Evolutionary conservation across 1,140 invertebrate species (phyloP).

Genomic region (Drosophila trapezifrons): DNA sequence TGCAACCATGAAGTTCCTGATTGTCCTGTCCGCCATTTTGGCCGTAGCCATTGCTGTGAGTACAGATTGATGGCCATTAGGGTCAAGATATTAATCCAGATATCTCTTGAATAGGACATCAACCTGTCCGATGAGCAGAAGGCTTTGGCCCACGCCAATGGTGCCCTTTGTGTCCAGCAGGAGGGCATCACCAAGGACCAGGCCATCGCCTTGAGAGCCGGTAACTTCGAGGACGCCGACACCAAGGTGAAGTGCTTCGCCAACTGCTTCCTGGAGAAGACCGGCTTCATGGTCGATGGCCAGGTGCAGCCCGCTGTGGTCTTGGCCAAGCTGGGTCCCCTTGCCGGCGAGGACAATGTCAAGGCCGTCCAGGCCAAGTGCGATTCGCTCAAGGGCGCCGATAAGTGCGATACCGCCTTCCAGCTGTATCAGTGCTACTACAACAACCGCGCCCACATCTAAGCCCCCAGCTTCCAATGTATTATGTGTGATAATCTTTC

Average conservation of each 20-base stretch:
- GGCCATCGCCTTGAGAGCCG: slow-evolving; percentile 38
- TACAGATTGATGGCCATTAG: not conserved
- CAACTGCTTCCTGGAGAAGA: slow-evolving; percentile 73
- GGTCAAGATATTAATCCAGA: not conserved
- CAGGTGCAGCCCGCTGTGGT: slow-evolving; percentile 57
- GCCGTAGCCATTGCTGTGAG: slow-evolving; percentile 55
- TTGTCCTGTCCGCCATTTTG: slow-evolving; percentile 54
- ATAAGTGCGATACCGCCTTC: slow-evolving; percentile 71
- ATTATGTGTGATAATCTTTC: slow-evolving; percentile 27
- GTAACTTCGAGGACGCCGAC: slow-evolving; percentile 55
- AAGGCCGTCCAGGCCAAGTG: slow-evolving; percentile 61
- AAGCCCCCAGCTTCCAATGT: slow-evolving; percentile 6
- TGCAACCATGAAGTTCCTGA: slow-evolving; percentile 62
- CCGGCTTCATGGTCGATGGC: slow-evolving; percentile 53
- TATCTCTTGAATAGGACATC: slow-evolving; percentile 15
- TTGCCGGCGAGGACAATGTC: slow-evolving; percentile 48
- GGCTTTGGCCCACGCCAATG: slow-evolving; percentile 45
- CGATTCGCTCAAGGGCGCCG: slow-evolving; percentile 45
- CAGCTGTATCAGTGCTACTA: slow-evolving; percentile 68
- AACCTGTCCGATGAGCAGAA: slow-evolving; percentile 61
- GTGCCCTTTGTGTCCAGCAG: slow-evolving; percentile 46
- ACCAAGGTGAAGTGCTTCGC: slow-evolving; percentile 69
- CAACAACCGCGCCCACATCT: slow-evolving; percentile 45
- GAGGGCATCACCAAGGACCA: slow-evolving; percentile 74
- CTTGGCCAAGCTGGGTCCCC: slow-evolving; percentile 41